These are phyloP conservation scores for Drosophila vallismaia DNA, from an alignment of 2,888 invertebrate genomes.

Conservation along the genomic window DNA sequence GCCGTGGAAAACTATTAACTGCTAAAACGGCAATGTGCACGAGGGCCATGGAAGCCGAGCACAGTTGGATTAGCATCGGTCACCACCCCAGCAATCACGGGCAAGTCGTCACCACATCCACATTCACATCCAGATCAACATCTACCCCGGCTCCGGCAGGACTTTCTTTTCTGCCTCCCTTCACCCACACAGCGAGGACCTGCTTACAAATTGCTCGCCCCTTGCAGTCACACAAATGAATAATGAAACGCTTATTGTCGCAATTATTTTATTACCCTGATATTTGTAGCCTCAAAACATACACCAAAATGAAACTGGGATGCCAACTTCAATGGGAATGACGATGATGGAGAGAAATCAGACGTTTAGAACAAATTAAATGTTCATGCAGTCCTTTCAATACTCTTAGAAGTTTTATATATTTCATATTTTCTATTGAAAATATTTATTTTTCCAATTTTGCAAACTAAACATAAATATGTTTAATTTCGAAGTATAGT, in stretches of 20 bases:
- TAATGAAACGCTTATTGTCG: constrained; percentile 84
- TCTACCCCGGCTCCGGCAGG: constrained; percentile 1
- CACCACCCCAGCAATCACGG: constrained; percentile 65
- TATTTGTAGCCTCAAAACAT: constrained; percentile 78
- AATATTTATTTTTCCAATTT: too few species aligned
- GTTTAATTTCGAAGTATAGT: too few species aligned
- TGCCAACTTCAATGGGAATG: constrained; percentile 23
- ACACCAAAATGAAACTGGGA: constrained; percentile 51
- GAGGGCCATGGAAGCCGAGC: constrained; percentile 59
- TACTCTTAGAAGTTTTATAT: constrained; percentile 38
- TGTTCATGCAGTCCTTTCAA: constrained; percentile 42
- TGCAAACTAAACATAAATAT: too few species aligned
- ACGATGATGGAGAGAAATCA: constrained; percentile 24
- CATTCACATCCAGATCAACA: constrained; percentile 14
- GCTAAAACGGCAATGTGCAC: constrained; percentile 69
- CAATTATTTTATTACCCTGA: constrained; percentile 84
- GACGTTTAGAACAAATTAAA: constrained; percentile 15
- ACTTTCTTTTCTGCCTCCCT: background rate
- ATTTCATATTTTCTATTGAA: background rate
- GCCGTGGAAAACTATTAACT: constrained; percentile 78
- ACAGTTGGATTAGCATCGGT: constrained; percentile 73
- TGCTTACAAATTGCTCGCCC: constrained; percentile 76
- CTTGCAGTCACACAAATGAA: constrained; percentile 77
- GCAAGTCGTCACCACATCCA: constrained; percentile 34
- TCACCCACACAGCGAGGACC: constrained; percentile 45